Evolutionary conservation across 2,797 vertebrate genomes (phyloP), one percentile per base, ranked within the genome.

Genomic region (Myripristis jacobus): DNA sequence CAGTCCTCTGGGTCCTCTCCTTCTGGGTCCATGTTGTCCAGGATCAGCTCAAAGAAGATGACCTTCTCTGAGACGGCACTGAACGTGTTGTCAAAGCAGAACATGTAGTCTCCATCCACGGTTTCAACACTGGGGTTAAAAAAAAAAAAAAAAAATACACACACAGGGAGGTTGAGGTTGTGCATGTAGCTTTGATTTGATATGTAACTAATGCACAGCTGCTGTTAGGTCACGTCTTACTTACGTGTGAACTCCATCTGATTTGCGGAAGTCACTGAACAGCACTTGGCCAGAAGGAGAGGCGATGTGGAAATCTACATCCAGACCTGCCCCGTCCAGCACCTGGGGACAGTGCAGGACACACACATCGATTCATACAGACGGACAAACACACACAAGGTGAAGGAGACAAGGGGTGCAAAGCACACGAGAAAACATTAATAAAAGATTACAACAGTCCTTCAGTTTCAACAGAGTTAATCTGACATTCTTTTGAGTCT

Each of bases 31-130:
- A 98, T 96, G 78, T 99, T 98, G 93, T 99, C 98, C 88, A 99
- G 91, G 81, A 99, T 98, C 89, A 99, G 81, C 91, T 99, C 97
- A 77, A 99, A 99, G 94, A 99, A 99, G 90, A 99, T 96, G 13
- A 98, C 92, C 89, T 99, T 99, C 88, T 99, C 97, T 0, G 97
- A 98, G 81, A 99, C 90, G 0, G 95, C 85, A 75, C 97, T 99
- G 91, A 99, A 99, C 1, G 96, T 94, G 93, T 99, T 99, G 91
- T 99, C 98, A 72, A 99, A 99, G 91, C 98, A 99, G 91, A 99
- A 97, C 96, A 96, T 96, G 89, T 99, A 99, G 93, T 99, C 98
- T 47, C 98, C 97, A 11, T 96, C 95, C 82, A 96, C 94, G 0
- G 96, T 96, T 89, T 99, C 97, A 57, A 99, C 80, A 15, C 98